Evolutionary conservation across 2,888 invertebrate species (phyloP), one percentile per base, ranked within the genome.

Genomic region (Priocnemis perturbator): DNA sequence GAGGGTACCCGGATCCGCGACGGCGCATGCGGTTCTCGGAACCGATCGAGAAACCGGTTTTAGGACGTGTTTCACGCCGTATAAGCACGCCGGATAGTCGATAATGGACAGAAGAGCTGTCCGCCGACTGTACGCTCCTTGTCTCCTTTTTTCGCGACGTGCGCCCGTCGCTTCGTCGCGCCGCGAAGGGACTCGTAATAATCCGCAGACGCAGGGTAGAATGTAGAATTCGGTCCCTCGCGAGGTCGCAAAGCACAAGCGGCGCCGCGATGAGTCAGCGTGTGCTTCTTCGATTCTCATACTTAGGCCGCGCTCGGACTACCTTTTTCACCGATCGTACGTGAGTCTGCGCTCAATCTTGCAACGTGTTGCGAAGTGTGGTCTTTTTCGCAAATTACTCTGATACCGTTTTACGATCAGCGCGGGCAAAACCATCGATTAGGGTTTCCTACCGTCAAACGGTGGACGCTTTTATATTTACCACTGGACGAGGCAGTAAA

Each of bases 31-130:
- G 69, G 72, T 85, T 85, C 82, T 78, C 75, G 77, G 83, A 85
- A 85, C 82, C 83, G 83, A 86, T 83, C 82, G 73, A 71, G 69
- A 86, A 86, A 86, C 86, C 86, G 86, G 86, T 86, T 86, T 84
- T 69, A 70, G 71, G 78, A 79, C 74, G 74, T 72, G 77, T 79
- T 75, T 76, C 77, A 73, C 76, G 61, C 77, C 77, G 77, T 76
- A 69, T 76, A 79, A 76, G 79, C 79, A 76, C 60, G 67, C 68
- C 44, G 79, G 71, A 78, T 79, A 73, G 69, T 79, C 79, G 78
- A 79, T 79, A 79, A 79, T 79, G 78, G 78, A 78, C 76, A 73
- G 71, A 79, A 79, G 79, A 76, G 74, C 73, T 69, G 72, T 76
- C 67, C 67, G 64, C 68, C 68, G 73, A 65, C 68, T 69, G 62